Base-by-base conservation (phyloP, 2,797 vertebrate species). In the Macropus fuliginosus region DNA sequence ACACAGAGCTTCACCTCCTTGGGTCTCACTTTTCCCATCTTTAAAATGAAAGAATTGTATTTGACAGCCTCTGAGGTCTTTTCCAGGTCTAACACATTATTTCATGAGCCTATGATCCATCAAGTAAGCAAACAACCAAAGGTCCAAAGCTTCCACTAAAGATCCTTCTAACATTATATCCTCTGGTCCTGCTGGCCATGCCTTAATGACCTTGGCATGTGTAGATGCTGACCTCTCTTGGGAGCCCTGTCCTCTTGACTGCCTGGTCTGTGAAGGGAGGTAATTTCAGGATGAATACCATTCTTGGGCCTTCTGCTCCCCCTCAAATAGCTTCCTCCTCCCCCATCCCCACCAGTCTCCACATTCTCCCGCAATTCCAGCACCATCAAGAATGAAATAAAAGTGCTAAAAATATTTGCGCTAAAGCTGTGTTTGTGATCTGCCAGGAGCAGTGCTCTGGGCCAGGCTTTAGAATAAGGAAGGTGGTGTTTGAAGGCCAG, bases 361-460 rank as follows among this genome's bases (percentile, higher is more conserved):
- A 11, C 18, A 29, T 92, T 95, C 14, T 91, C n/a, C 89, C 16
- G 34, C 29, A 89, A 55, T 92, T 94, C 94, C n/a, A 95, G 93
- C 3, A 59, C 93, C 95, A 97, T 95, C 4, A 56, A 97, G 89
- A 96, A 94, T 12, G 9, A 93, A 98, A 98, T 97, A 93, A 90
- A 97, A 90, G 97, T 94, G 90, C 94, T 98, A 97, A 98, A 98
- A 96, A 97, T 97, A 97, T 93, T 98, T 96, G 21, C 62, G 96
- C 81, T 90, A 94, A 93, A 97, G 66, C 92, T 98, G 97, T 97
- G 97, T 94, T 97, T 98, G 95, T 94, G 96, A 90, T 93, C 94
- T 74, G 50, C 81, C 90, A 95, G 96, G 95, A 89, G 40, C 97
- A 93, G 93, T 97, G 97, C 94, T 29, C 3, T 97, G 96, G 90